Conservation (phyloP, 30 jellyfish, hydroid and myxozoan species). For the Cassiopea andromeda region DNA sequence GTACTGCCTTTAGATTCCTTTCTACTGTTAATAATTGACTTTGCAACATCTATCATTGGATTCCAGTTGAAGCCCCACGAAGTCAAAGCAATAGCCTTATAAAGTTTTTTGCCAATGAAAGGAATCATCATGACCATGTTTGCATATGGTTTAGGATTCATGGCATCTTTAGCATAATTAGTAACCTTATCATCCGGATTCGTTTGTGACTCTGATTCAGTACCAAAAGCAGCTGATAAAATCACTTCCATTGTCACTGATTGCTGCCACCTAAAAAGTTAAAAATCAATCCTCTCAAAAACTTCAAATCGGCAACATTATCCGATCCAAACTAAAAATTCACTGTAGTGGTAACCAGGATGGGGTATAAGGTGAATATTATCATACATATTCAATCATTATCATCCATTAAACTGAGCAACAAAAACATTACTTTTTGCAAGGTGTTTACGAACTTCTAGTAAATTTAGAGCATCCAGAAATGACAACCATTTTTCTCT, state of each 20-base stretch:
- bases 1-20: not conserved
- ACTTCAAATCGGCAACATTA: no score
- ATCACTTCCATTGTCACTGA: slow-evolving; percentile 69
- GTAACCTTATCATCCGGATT: slow-evolving; percentile 67
- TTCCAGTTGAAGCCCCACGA: slow-evolving; percentile 34
- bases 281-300: no score
- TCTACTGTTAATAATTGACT: slow-evolving; percentile 15
- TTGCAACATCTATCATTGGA: slow-evolving; percentile 37
- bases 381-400: no score
- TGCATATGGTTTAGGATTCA: slow-evolving; percentile 34
- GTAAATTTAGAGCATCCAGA: no score
- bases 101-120: slow-evolving; percentile 35
- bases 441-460: no score
- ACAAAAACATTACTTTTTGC: no score
- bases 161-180: slow-evolving; percentile 38
- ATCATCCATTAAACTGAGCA: no score
- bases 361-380: no score
- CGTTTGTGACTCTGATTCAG: slow-evolving; percentile 59
- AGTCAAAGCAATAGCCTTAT: slow-evolving; percentile 16
- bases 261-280: slow-evolving; percentile 54
- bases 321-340: no score
- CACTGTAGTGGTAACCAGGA: no score
- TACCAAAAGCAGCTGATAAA: slow-evolving; percentile 73
- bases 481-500: no score
- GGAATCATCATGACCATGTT: slow-evolving; percentile 43